Base-by-base conservation (phyloP, 2,113 vertebrate species). In the Hypocryptadius cinnamomeus region DNA sequence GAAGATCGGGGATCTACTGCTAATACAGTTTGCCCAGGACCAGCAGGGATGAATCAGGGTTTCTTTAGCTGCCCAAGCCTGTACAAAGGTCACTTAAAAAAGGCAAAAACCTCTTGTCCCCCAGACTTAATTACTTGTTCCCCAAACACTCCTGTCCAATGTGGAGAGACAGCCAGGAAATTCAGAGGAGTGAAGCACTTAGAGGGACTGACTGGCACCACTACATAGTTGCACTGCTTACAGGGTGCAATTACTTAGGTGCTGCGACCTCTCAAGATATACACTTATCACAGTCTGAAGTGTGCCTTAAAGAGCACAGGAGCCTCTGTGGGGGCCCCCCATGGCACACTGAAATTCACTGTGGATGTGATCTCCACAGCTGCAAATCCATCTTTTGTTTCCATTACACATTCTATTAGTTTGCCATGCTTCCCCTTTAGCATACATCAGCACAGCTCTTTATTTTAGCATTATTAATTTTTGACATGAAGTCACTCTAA, bases 401-500 rank as follows among this genome's bases (percentile, higher is more conserved):
- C 93, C 63, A 81, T 83, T 78, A 71, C 64, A 53, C 47, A 69
- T 90, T 87, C 57, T 78, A 35, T 53, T 53, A 85, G 44, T 20
- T 39, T 71, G 48, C 76, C 2, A 2, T 39, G 53, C 64, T 68
- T 61, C 79, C 59, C 71, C 63, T 91, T 60, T 42, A 80, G 88
- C 91, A 69, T 45, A 73, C 42, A 53, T 54, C 87, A 35, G 69
- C 5, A 2, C 50, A 79, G 85, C 70, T 93, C 65, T 92, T 86
- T 71, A 73, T 69, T 65, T 66, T 80, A 79, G 71, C 25, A 9
- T 94, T 93, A 87, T 95, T 97, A 94, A 97, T 96, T 96, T 97
- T 94, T 92, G 92, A 96, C 85, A 70, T 68, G 74, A 92, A 94
- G 88, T 93, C 76, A 0, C 53, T 91, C 90, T 82, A 91, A 92